Evolutionary conservation across 1,140 invertebrate genomes (phyloP).

Genomic region (Phortica variegata): DNA sequence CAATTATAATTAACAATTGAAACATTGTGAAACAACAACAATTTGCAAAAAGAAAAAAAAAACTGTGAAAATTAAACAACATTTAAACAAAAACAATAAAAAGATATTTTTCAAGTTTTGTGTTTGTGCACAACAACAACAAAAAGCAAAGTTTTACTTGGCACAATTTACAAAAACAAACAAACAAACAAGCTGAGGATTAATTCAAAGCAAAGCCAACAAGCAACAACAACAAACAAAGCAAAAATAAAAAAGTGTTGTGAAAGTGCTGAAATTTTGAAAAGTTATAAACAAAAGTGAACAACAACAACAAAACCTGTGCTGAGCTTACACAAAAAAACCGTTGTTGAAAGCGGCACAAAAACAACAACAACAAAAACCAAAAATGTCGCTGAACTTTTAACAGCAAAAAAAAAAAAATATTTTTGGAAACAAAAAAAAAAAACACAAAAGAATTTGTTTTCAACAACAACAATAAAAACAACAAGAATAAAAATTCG

Average conservation of each 20-base stretch:
- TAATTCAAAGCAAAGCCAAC: no score
- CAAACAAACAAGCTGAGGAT: no score
- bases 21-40: conserved; percentile 6
- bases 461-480: conserved; percentile 12
- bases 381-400: conserved; percentile 31
- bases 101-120: no score
- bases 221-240: no score
- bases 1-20: conserved; percentile 19
- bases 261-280: conserved; percentile 37
- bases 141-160: conserved; percentile 38
- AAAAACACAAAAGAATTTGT: conserved; percentile 9
- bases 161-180: no score
- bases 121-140: conserved; percentile 23
- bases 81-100: conserved; percentile 3
- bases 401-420: conserved; percentile 11
- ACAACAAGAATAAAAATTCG: conserved; percentile 23
- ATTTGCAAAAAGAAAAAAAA: conserved; percentile 11
- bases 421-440: conserved; percentile 1
- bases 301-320: conserved; percentile 27
- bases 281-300: conserved; percentile 14
- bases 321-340: conserved; percentile 16
- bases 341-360: conserved; percentile 17
- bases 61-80: conserved; percentile 19
- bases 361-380: conserved; percentile 19
- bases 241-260: no score